Evolutionary conservation across 1,140 invertebrate species (phyloP), one percentile per base, ranked within the genome.

Genomic region (Trichonephila clavata): DNA sequence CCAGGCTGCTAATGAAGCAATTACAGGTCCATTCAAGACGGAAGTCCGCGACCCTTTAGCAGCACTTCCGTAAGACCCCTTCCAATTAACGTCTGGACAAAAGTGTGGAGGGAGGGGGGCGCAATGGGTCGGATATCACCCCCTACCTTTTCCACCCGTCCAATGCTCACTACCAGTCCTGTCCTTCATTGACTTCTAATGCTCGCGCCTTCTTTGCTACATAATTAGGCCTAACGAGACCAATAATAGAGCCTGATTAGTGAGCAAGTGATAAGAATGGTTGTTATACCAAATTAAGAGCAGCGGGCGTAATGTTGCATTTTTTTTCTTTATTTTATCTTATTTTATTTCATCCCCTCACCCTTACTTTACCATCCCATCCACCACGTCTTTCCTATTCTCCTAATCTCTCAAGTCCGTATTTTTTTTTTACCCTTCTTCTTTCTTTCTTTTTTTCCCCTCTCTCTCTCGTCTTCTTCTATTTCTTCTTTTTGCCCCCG

Each of bases 201-300:
- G 59, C 90, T 65, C 43, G 39, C 27, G 63, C 68, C 86, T 93
- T 87, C 71, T 93, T 77, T 61, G 65, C 50, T 63, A 61, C 92
- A 93, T 88, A 93, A 93, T 93, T 93, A 93, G 92, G 84, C 84
- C 68, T 87, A 93, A 93, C 92, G 92, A 93, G 92, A 81, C 84
- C 84, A 87, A 93, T 93, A 93, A 87, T 93, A 50, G 86, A 87
- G 84, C 57, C 92, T 93, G 92, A 93, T 93, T 93, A 93, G 84
- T 80, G 92, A 39, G 6, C 86, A 61, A 93, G 65, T 93, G 92
- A 93, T 93, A 93, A 93, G 90, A 84, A 63, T 86, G 65, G 81
- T 86, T 92, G 90, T 92, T 92, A 92, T 92, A 92, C 91, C 90
- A 71, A 92, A 92, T 92, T 92, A 92, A 92, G 91, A 86, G 83